Percentiles rank a stretch among this genome's conserved stretches.
These are phyloP conservation scores for Heterotilapia buettikoferi DNA, from an alignment of 2,113 vertebrate species.

Conservation along the genomic window DNA sequence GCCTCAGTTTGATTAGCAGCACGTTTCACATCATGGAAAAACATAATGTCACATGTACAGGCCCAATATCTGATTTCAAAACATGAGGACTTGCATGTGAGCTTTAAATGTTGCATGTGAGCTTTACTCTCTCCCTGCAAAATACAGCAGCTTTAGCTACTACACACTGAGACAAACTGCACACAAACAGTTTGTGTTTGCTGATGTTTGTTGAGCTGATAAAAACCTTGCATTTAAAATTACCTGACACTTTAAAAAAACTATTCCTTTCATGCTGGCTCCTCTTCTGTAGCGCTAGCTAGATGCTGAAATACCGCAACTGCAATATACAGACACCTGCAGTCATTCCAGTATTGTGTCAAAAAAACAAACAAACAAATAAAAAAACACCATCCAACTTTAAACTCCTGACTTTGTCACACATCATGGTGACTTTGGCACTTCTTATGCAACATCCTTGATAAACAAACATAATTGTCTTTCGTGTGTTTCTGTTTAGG, in stretches of 20 bases:
- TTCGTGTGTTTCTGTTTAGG: not conserved
- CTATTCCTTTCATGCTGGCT: not conserved
- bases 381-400: not conserved
- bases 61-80: rapidly evolving
- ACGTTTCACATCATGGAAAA: not conserved
- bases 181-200: not conserved
- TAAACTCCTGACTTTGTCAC: not conserved
- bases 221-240: not conserved
- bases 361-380: not conserved
- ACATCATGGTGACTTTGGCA: not conserved
- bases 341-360: not conserved
- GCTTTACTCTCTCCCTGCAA: not conserved
- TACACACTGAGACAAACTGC: not conserved
- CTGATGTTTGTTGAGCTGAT: not conserved
- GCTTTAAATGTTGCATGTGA: not conserved
- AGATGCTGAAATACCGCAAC: not conserved
- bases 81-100: rapidly evolving
- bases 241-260: not conserved
- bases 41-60: not conserved
- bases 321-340: rapidly evolving
- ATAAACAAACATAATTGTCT: not conserved
- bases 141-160: not conserved
- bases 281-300: not conserved
- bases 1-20: not conserved
- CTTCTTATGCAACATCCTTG: not conserved